These are phyloP conservation scores for Bothrops alternatus DNA, from an alignment of 2,797 vertebrate species.

Conservation along the genomic window DNA sequence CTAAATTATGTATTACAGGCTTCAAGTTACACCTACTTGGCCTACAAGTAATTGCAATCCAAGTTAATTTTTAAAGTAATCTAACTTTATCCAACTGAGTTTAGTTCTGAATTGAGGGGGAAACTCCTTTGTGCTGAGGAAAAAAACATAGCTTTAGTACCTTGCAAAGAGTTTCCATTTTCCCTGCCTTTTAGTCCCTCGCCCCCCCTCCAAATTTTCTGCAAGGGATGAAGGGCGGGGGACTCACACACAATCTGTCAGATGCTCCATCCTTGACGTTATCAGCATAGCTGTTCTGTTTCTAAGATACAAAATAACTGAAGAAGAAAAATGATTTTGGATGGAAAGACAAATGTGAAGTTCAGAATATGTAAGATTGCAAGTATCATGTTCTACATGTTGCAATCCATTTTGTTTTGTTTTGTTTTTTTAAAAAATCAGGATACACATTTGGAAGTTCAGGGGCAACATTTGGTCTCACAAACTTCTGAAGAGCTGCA, in stretches of 20 bases:
- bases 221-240: not conserved
- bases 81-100: not conserved
- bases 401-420: not conserved
- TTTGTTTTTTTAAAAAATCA: not conserved
- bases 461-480: not conserved
- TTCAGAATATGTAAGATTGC: not conserved
- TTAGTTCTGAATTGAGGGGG: not conserved
- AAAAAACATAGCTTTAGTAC: not conserved
- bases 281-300: not conserved
- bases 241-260: not conserved
- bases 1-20: not conserved
- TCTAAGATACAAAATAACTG: slow-evolving; percentile 14
- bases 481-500: not conserved
- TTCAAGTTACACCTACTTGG: not conserved
- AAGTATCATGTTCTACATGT: not conserved
- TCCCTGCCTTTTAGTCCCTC: not conserved
- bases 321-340: not conserved
- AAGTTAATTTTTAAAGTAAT: not conserved
- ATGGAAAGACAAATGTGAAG: not conserved
- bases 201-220: not conserved
- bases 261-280: not conserved
- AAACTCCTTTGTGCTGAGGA: not conserved
- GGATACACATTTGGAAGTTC: not conserved
- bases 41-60: not conserved
- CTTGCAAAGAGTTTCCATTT: not conserved